These are phyloP conservation scores for Drosophila miranda DNA, from an alignment of 1,140 invertebrate species.

Conservation along the genomic window DNA sequence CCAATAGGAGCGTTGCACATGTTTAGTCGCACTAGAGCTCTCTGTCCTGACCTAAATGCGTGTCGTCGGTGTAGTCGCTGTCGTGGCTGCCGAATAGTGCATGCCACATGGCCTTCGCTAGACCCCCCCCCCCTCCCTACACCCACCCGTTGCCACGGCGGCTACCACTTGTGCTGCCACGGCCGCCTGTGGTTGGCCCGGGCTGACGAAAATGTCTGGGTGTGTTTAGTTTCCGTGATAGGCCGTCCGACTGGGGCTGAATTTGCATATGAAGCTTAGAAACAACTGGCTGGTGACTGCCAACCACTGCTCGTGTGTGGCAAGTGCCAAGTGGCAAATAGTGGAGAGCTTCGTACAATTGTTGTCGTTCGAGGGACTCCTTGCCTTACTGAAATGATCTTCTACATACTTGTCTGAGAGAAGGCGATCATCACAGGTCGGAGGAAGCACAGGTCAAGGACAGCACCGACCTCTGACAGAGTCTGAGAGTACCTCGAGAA, in stretches of 20 bases:
- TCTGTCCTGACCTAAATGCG: constrained; percentile 66
- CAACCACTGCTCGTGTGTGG: too few relatives aligned
- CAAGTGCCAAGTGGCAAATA: too few relatives aligned
- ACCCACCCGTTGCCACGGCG: neutral
- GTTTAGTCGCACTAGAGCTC: constrained; percentile 67
- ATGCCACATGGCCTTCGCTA: constrained; percentile 12
- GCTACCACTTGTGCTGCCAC: constrained; percentile 1
- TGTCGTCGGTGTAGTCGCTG: constrained; percentile 41
- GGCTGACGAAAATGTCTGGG: constrained; percentile 33
- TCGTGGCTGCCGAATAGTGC: constrained; percentile 69
- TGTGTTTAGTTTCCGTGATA: constrained; percentile 72
- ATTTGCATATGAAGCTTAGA: constrained; percentile 71
- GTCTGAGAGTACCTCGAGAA: neutral
- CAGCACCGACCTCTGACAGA: too few relatives aligned
- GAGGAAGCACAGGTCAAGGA: too few relatives aligned
- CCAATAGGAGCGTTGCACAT: constrained; percentile 79
- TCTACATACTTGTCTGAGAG: too few relatives aligned
- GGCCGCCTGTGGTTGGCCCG: constrained; percentile 40
- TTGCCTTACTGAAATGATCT: too few relatives aligned
- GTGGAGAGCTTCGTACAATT: neutral
- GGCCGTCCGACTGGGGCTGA: constrained; percentile 52
- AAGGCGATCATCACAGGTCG: too few relatives aligned
- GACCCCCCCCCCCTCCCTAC: too few relatives aligned
- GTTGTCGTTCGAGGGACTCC: too few relatives aligned
- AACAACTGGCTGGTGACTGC: constrained; percentile 2